phyloP scores from a whole-genome alignment of 2,888 invertebrate species.

The Orchesella flavescens region DNA sequence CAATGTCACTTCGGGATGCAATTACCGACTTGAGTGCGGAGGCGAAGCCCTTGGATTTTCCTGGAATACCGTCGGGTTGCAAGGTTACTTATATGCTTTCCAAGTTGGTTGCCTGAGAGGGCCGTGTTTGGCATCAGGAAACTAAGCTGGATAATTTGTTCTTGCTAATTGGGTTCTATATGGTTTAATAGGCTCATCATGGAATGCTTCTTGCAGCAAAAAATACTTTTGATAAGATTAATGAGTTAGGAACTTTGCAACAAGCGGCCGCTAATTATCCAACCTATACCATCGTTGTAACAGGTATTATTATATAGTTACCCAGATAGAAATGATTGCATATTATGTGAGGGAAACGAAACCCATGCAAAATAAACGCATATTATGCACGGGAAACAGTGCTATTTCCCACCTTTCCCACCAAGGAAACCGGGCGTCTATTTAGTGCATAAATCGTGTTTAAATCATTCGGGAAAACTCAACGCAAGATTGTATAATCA shows the following conservation, averaged over 20 bases:
- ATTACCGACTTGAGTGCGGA: slow-evolving; percentile 88
- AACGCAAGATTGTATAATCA: no score
- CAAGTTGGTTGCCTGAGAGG: no score
- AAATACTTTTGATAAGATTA: slow-evolving; percentile 82
- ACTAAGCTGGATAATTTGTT: neutral
- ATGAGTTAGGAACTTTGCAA: slow-evolving; percentile 81
- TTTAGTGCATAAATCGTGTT: no score
- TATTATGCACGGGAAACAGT: no score
- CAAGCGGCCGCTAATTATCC: slow-evolving; percentile 83
- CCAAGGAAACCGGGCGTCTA: no score
- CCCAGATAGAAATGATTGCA: no score
- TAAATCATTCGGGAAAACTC: no score
- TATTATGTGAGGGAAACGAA: no score
- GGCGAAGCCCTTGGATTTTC: slow-evolving; percentile 83
- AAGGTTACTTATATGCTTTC: slow-evolving; percentile 74
- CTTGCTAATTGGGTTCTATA: neutral
- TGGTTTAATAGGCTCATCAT: slow-evolving; percentile 81
- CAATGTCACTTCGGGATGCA: slow-evolving; percentile 89
- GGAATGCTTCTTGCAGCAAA: slow-evolving; percentile 90
- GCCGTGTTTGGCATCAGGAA: no score
- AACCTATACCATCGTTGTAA: slow-evolving; percentile 81
- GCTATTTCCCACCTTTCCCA: no score
- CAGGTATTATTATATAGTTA: slow-evolving; percentile 68
- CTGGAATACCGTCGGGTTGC: slow-evolving; percentile 80
- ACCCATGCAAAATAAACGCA: no score